Evolutionary conservation across 2,888 invertebrate genomes (phyloP), one percentile per base, ranked within the genome.

Genomic region (Rhingia campestris): DNA sequence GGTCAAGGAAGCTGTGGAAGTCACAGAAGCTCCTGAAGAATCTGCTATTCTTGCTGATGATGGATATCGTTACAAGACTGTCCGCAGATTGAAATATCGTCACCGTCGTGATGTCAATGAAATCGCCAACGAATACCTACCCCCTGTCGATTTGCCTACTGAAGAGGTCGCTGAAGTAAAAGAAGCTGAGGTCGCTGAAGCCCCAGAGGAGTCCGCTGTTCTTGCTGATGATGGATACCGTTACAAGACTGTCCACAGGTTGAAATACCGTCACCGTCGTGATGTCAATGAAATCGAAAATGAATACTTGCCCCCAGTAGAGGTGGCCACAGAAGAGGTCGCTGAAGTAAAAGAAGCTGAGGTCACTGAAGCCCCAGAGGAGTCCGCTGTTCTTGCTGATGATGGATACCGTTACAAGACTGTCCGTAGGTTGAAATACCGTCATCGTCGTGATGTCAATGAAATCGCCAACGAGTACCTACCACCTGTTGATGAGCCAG

Each of bases 11-110:
- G 22, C 22, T 22, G 22, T 2, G 22, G 22, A 41, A 7, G 10
- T 41, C 6, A 1, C 22, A 22, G 22, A 1, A 73, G 77, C 86
- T 0, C 51, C 77, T 5, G 86, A 87, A 45, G 88, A 88, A 0
- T 86, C 88, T 0, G 87, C 88, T 45, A 86, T 80, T n/a, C 87
- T 89, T 0, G 87, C 64, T 4, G 86, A 86, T 0, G 87, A 89
- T 75, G 88, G 89, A 0, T 89, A 89, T 70, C 87, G 86, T 22
- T 89, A 89, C 85, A 89, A 90, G 75, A 88, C 89, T 4, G 88
- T 89, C 0, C 87, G 89, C 14, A 87, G 87, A 0, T 63, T 88
- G 0, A 89, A 89, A 41, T 87, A 87, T 22, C 88, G 90, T n/a
- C 87, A 87, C 0, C 89, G 89, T 12, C 88, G 89, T 43, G 89